Percentiles rank a stretch among this genome's conserved stretches.
phyloP scores from a whole-genome alignment of 2,797 vertebrate species.

The Tapera naevia region DNA sequence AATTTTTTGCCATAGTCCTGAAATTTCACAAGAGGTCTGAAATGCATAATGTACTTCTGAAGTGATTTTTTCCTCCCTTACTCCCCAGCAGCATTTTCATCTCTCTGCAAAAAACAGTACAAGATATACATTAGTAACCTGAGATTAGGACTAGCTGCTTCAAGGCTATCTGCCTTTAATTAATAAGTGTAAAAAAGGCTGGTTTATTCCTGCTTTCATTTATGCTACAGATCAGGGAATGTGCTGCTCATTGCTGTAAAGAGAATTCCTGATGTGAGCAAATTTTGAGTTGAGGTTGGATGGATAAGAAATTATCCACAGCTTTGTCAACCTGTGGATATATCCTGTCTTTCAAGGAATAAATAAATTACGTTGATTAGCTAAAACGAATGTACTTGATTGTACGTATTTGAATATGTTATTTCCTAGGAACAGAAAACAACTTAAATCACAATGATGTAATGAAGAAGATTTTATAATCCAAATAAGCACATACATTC shows the following conservation, averaged over 20 bases:
- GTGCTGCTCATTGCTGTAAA: not conserved
- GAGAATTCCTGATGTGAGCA: not conserved
- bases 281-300: not conserved
- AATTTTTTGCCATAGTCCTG: not conserved
- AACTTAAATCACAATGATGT: not conserved
- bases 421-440: not conserved
- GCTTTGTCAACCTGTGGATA: not conserved
- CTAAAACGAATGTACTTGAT: not conserved
- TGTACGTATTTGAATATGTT: no score
- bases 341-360: not conserved
- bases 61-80: not conserved
- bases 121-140: not conserved
- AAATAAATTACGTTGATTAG: not conserved
- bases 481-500: not conserved
- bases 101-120: not conserved
- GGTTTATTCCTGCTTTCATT: not conserved
- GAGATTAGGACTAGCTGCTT: not conserved
- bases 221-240: not conserved
- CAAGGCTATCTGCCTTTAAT: not conserved
- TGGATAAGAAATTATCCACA: not conserved
- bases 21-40: not conserved
- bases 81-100: not conserved
- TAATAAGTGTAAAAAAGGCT: not conserved
- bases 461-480: not conserved
- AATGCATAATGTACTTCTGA: not conserved